Base-by-base conservation (phyloP, 2,888 invertebrate species). In the Apotomis betuletana region DNA sequence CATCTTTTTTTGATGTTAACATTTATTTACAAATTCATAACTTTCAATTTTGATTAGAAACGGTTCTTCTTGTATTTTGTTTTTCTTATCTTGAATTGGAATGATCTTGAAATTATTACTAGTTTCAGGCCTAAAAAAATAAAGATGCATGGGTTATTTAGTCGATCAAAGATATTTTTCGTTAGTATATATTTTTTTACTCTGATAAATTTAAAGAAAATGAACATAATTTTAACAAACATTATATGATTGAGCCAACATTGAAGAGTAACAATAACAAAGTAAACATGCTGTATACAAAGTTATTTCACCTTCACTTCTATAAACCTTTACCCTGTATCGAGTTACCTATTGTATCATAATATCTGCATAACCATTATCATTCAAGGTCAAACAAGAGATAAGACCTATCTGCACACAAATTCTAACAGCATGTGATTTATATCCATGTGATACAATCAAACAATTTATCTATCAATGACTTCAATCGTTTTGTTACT, bases 301-400 rank as follows among this genome's bases (percentile, higher is more conserved):
- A 8, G 9, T 12, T 13, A 70, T 46, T n/a, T 59, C 58, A 46
- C 44, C 67, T 72, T 63, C 62, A 72, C 3, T 8, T 3, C 44
- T 46, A 57, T 13, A 70, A 41, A 57, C 70, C 71, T 72, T 72
- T 52, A 63, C 67, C 71, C 46, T 49, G 51, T 67, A 67, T 72
- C 67, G 54, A 63, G 27, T 72, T 68, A 72, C 71, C 44, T 58
- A 46, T 65, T 49, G 67, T 68, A 63, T 72, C 62, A 62, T 67
- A 65, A 54, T 54, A 72, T 68, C 72, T 63, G 68, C 63, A 68
- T 68, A 62, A 67, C 49, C 15, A 54, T 52, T 58, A 68, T 68
- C 68, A 63, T 6, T n/a, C 72, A 72, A 72, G 72, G 72, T 68
- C 72, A 72, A 72, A 72, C 72, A 72, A 68, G 41, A 72, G 67